Evolutionary conservation across 2,113 vertebrate species (phyloP), one percentile per base, ranked within the genome.

Genomic region (Fulmarus glacialis): DNA sequence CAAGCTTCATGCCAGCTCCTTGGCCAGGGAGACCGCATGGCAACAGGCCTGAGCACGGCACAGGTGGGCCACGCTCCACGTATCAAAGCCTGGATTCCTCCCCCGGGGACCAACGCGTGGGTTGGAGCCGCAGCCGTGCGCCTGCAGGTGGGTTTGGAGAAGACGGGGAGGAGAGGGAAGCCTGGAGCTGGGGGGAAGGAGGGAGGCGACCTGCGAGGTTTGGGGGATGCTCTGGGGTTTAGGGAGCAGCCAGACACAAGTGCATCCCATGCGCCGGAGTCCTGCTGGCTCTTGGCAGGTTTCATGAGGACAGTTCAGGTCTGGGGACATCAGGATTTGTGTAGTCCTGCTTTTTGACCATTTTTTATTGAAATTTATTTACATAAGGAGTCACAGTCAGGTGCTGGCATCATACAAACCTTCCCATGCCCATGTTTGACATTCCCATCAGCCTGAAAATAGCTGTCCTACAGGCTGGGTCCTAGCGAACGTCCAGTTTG

Each of bases 241-340:
- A 64, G 34, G 42, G 24, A 89, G 90, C 1, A 11, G 56, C 18
- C 52, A 83, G 75, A 27, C 16, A n/a, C 30, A 36, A 16, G 45
- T 89, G 79, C 45, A 63, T 75, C 11, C 29, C 1, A 0, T 8
- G 15, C 3, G 19, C 40, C 52, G 58, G 58, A 77, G 45, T 9
- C 21, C 42, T 66, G 36, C 20, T 21, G 32, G 43, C 23, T 68
- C 9, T 38, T n/a, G 27, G 60, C 43, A 72, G 43, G 40, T 71
- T 88, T 80, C 18, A 4, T 2, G 27, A 52, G 30, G 70, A 27
- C 0, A 2, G 23, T 53, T 79, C 0, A 0, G 34, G 27, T 77
- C 23, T 70, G 23, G 8, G 27, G 23, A 19, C 8, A 15, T n/a
- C 0, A 12, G 63, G 32, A 45, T 74, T 84, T 66, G 6, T 42